A percentile compares a stretch with the other conserved stretches of the same genome.
phyloP scores from a whole-genome alignment of 2,888 invertebrate species.

The Aspidiotus rigidus region DNA sequence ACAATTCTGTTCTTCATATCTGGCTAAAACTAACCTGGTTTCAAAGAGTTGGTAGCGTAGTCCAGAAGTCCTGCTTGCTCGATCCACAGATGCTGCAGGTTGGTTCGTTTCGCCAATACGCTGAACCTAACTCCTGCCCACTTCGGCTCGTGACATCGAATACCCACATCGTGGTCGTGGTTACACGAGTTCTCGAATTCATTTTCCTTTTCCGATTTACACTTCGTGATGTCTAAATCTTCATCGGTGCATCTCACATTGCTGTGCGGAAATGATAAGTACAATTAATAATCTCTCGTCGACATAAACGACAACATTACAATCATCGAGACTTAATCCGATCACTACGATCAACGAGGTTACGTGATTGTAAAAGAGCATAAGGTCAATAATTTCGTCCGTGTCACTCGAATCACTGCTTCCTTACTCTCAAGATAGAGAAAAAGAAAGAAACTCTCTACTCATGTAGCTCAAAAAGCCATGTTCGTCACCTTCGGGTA shows the following conservation, averaged over 20 bases:
- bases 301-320: too few species aligned
- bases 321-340: too few species aligned
- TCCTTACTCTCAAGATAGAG: too few species aligned
- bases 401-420: too few species aligned
- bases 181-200: constrained; percentile 83
- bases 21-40: constrained; percentile 51
- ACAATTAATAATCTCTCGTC: too few species aligned
- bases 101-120: constrained; percentile 74
- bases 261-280: constrained; percentile 44
- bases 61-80: constrained; percentile 90
- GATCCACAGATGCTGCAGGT: constrained; percentile 76
- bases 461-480: too few species aligned
- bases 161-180: constrained; percentile 78
- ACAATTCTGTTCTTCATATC: not conserved
- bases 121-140: constrained; percentile 93
- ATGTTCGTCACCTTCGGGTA: too few species aligned
- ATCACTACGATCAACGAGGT: too few species aligned
- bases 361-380: too few species aligned
- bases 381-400: too few species aligned
- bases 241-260: constrained; percentile 85
- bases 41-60: constrained; percentile 76
- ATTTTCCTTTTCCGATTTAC: constrained; percentile 63
- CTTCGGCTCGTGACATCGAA: constrained; percentile 78
- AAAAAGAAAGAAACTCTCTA: too few species aligned
- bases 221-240: constrained; percentile 80